Conservation (phyloP, 2,797 vertebrate genomes). For the Spinibarbus caldwelli region DNA sequence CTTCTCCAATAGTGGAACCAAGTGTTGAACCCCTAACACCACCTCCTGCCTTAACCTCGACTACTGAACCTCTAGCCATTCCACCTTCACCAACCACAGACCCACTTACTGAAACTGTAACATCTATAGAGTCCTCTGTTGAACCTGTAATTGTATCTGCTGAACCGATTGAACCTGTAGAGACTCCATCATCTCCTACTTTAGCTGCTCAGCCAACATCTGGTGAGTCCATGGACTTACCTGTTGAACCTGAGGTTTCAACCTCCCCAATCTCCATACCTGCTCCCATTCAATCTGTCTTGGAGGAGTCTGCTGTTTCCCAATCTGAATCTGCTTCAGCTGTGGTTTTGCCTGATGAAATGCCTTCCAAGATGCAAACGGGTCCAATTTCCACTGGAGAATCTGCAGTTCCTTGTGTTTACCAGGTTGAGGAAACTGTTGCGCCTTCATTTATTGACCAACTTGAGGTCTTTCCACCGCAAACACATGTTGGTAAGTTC, state of each 20-base stretch:
- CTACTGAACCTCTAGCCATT: neutral
- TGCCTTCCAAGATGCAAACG: neutral
- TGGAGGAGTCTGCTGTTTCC: conserved; percentile 26
- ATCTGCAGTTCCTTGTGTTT: neutral
- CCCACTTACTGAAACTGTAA: neutral
- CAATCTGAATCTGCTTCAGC: neutral
- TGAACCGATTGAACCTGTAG: neutral
- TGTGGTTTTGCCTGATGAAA: conserved; percentile 5
- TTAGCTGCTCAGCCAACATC: conserved; percentile 3
- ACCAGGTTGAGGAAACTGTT: neutral
- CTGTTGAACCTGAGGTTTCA: neutral
- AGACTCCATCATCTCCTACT: neutral
- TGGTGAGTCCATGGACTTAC: conserved; percentile 1
- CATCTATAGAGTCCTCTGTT: neutral
- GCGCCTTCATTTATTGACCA: conserved; percentile 40
- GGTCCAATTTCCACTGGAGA: neutral
- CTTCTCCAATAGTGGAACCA: neutral
- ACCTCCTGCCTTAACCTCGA: conserved; percentile 13
- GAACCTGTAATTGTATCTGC: neutral
- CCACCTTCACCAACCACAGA: neutral
- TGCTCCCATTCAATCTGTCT: conserved; percentile 36
- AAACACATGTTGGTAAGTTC: conserved; percentile 35
- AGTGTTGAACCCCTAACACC: conserved; percentile 41
- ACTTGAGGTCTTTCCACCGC: conserved; percentile 28
- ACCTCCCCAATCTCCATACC: neutral